Conservation (phyloP, 2,113 vertebrate genomes). For the Okapia johnstoni region DNA sequence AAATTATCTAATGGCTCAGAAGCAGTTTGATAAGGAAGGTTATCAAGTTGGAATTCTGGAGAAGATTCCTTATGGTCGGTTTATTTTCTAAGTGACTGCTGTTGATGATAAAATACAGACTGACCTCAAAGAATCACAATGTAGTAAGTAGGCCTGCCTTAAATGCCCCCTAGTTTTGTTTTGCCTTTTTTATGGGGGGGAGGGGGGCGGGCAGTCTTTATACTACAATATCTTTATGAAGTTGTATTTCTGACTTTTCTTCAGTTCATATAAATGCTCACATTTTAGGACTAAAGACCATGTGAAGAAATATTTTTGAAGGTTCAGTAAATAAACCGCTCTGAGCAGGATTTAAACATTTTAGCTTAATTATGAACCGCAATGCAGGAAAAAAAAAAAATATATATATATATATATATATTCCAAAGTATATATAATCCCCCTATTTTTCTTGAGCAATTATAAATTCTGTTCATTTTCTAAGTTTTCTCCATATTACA, state of each 20-base stretch:
- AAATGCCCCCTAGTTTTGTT: not conserved
- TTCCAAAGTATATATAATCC: not conserved
- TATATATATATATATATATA: not conserved
- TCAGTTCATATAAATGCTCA: not conserved
- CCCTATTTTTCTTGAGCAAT: constrained; percentile 2
- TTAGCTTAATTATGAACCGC: constrained; percentile 12
- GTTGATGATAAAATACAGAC: not conserved
- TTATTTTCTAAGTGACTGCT: not conserved
- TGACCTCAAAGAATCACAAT: not conserved
- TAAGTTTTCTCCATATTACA: constrained; percentile 33
- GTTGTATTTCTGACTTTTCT: not conserved
- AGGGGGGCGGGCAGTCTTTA: not conserved
- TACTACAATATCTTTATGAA: not conserved
- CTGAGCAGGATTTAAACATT: not conserved
- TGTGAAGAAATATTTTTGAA: not conserved
- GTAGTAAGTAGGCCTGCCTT: not conserved
- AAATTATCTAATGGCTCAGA: not conserved
- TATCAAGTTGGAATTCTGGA: not conserved
- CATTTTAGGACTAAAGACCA: not conserved
- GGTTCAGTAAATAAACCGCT: not conserved
- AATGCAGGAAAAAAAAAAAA: not conserved
- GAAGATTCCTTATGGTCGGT: not conserved
- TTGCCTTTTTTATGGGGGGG: not conserved
- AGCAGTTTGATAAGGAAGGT: not conserved
- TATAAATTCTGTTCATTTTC: constrained; percentile 33